Evolutionary conservation across 2,888 invertebrate genomes (phyloP), one percentile per base, ranked within the genome.

Genomic region (Lithophane semibrunnea): DNA sequence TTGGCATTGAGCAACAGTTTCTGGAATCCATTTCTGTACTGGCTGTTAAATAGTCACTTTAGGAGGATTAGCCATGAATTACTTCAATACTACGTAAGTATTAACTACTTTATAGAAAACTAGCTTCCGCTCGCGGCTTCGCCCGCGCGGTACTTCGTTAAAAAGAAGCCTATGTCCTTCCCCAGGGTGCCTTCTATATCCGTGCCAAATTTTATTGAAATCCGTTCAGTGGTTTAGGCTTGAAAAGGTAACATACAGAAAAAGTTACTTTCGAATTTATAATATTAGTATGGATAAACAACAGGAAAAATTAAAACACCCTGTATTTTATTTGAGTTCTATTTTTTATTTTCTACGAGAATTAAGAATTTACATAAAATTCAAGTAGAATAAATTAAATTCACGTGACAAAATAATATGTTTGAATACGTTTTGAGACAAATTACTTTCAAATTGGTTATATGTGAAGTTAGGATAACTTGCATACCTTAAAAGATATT

Each of bases 21-120:
- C 93, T 98, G 98, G 98, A 98, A 99, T 94, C 98, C 98, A 2
- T 98, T 99, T 92, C 97, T 99, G 78, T 99, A 98, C 94, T 98
- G 98, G 98, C 97, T 98, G 66, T 97, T 99, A 87, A 98, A 98
- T 94, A 98, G 98, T 92, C 98, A 98, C 92, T 99, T 98, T 94
- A 97, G 98, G 89, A 97, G 98, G 87, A 98, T 98, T 88, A 98
- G 98, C 92, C 97, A 97, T 88, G 98, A 98, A 90, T 94, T 98
- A 78, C 95, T 98, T 82, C 97, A 98, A 89, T 98, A 97, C 87
- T 98, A 98, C 95, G 98, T 98, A 95, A 97, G 97, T 95, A 60
- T 61, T 44, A 4, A 2, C 3, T 37, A 37, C 37, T 37, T 0
- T 29, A 29, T 29, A 29, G 29, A 29, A 29, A 29, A 29, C 29